Evolutionary conservation across 2,113 vertebrate species (phyloP), one percentile per base, ranked within the genome.

Genomic region (Paratilapia polleni): DNA sequence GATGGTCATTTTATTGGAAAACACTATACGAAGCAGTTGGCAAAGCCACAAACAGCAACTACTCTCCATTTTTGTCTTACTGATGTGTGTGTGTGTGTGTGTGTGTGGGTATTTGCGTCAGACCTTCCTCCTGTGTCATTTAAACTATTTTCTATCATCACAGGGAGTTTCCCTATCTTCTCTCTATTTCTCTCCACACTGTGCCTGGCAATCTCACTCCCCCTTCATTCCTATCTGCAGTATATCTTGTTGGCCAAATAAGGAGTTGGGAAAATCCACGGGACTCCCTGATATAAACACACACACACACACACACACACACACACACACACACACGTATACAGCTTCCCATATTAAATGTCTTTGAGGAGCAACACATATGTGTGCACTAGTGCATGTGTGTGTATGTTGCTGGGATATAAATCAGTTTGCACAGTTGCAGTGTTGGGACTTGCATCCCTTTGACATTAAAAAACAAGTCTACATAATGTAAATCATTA

Each of bases 191-290:
- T 62, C 57, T 54, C 26, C 57, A 24, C 36, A 52, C 75, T 13
- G n/a, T 28, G 43, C 61, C 36, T 20, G 57, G 19, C 78, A 86
- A 36, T 68, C 63, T 57, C 13, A 1, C 74, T 63, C 68, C 63
- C 58, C 78, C 85, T 75, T 76, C 85, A 79, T 87, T 90, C 84
- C 91, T 82, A 61, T 86, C 89, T 78, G 31, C 61, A 70, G 77
- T 74, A 52, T 59, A 87, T 92, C 86, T 89, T 56, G 75, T 56
- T 92, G 85, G 88, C 93, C 93, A 84, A 94, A 94, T 92, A 93
- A 92, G 91, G 92, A 88, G 56, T 62, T 80, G 79, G 79, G 91
- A 90, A 84, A 89, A 90, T 90, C 89, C 89, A 34, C 13, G 83
- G 90, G 84, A 91, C 80, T 91, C 89, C 90, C 86, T 59, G 26